Evolutionary conservation across 2,888 invertebrate species (phyloP).

Genomic region (Mythimna lalbum): DNA sequence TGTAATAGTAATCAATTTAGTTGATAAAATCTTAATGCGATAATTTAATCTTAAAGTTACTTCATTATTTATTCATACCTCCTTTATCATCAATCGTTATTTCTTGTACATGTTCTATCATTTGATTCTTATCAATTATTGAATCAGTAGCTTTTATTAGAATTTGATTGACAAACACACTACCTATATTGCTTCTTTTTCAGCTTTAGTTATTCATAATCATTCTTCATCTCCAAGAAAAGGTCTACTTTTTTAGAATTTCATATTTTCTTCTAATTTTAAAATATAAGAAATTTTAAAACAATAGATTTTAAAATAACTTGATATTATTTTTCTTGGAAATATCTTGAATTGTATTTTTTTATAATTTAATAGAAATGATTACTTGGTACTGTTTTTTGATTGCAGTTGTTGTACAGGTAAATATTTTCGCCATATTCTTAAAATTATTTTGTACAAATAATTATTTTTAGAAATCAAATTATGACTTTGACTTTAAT

Average conservation of each 20-base stretch:
- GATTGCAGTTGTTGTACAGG: conserved; percentile 22
- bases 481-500: not conserved
- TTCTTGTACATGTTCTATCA: conserved; percentile 31
- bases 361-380: conserved; percentile 26
- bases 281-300: not conserved
- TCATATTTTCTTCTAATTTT: not conserved
- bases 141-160: not conserved
- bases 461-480: not conserved
- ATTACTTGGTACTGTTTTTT: conserved; percentile 11
- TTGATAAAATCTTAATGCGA: not conserved
- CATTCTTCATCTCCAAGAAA: not conserved
- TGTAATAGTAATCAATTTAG: not conserved
- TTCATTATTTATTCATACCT: not conserved
- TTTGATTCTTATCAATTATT: conserved; percentile 1
- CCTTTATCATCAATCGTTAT: not conserved
- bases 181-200: conserved; percentile 19
- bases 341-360: not conserved
- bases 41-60: conserved; percentile 6
- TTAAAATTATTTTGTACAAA: not conserved
- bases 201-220: not conserved
- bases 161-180: not conserved
- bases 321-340: not conserved
- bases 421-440: conserved; percentile 1
- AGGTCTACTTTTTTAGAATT: not conserved
- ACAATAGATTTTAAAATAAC: not conserved